Evolutionary conservation across 2,888 invertebrate species (phyloP), one percentile per base, ranked within the genome.

Genomic region (Sturmia bella): DNA sequence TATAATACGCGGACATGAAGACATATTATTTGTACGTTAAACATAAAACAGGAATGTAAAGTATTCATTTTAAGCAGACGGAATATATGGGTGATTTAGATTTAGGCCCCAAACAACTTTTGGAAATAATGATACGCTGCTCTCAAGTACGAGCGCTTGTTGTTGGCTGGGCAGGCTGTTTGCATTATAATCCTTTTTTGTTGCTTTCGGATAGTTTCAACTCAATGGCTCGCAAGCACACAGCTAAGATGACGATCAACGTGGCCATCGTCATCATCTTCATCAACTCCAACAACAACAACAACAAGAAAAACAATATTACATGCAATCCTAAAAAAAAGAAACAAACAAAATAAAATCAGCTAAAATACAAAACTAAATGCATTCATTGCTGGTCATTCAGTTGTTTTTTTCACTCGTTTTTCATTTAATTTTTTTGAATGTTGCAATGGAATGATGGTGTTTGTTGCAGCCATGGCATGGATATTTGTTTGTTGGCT

Each of bases 61-160:
- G 64, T 70, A 82, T 82, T 78, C 78, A 66, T 74, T 78, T 78
- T 74, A 82, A 57, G 15, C 76, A 76, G 76, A 72, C 81, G 43
- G 61, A 81, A 77, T 78, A 77, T 81, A 74, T 82, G 82, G 82
- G 82, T 82, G 82, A 82, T 82, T 82, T 82, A 74, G 78, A 82
- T 82, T 82, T 82, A 61, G 69, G 72, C 66, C 59, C 37, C 68
- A 76, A 74, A 78, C 73, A 78, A 70, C 82, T 54, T 32, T 74
- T 70, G 64, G 54, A 78, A 66, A 82, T 82, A 82, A 82, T 82
- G 77, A 82, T 82, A 70, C 57, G 54, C 69, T 61, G 81, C 76
- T 68, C 56, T 68, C 27, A 50, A 64, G 61, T 73, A 63, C 17
- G 63, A 57, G 64, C 50, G 75, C 66, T 74, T 63, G 63, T 41